A percentile compares a stretch with the other conserved stretches of the same genome.
Evolutionary conservation across 2,113 vertebrate species (phyloP).

Genomic region (Zosterops pallidus): DNA sequence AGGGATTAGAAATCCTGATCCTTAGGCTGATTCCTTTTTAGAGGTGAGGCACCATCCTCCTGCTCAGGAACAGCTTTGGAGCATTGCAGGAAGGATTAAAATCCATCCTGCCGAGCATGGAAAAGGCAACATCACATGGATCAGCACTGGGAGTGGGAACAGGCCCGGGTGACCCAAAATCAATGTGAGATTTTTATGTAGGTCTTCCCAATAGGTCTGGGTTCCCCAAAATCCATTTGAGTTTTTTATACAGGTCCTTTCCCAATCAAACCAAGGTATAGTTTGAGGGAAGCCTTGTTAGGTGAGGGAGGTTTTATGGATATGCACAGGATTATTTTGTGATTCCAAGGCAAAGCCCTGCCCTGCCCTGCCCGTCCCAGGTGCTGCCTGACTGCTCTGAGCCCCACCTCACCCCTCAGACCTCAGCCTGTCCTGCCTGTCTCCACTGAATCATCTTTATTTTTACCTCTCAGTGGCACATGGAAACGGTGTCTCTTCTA

Average conservation of each 20-base stretch:
- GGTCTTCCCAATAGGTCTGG: background rate
- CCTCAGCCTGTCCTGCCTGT: background rate
- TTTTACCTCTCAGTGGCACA: conserved; percentile 33
- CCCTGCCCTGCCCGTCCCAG: background rate
- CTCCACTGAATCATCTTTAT: conserved; percentile 29
- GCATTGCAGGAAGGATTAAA: background rate
- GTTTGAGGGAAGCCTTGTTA: background rate
- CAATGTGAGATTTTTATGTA: background rate
- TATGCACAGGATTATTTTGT: background rate
- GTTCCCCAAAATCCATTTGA: background rate
- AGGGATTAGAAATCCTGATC: background rate
- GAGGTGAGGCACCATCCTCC: background rate
- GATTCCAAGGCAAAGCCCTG: background rate
- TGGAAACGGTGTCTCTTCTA: conserved; percentile 52
- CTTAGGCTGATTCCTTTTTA: background rate
- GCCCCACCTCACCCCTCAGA: background rate
- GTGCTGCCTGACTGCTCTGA: background rate
- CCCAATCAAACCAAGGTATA: background rate
- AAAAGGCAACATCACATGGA: accelerated
- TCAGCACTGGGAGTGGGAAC: background rate
- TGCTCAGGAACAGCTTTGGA: background rate
- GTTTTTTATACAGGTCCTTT: background rate
- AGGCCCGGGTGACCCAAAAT: background rate
- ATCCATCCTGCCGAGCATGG: accelerated
- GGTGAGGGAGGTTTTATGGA: background rate